A percentile compares a stretch with the other conserved stretches of the same genome.
Conservation (phyloP, 2,888 invertebrate species). For the Lysandra bellargus region DNA sequence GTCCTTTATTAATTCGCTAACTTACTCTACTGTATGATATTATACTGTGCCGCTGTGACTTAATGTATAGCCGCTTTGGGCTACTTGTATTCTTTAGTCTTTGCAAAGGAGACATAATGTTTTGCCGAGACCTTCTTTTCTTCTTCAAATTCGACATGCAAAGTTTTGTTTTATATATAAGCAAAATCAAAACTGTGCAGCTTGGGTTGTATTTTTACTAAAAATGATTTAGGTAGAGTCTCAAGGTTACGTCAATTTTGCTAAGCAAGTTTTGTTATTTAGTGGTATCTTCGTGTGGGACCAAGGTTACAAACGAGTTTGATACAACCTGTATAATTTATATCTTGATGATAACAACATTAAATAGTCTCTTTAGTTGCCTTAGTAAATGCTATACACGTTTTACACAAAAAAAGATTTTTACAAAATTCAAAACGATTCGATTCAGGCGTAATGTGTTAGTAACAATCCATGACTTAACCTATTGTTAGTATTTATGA, state of each 20-base stretch:
- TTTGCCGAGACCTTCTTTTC: background rate
- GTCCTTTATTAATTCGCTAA: too few relatives aligned
- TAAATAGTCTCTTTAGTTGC: background rate
- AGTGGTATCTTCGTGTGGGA: background rate
- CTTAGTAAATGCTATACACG: too few relatives aligned
- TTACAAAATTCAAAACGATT: too few relatives aligned
- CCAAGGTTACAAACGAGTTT: slow-evolving; percentile 6
- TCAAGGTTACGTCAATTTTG: background rate
- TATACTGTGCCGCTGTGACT: background rate
- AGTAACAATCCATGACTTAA: too few relatives aligned
- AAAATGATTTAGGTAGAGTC: background rate
- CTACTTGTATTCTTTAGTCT: slow-evolving; percentile 6
- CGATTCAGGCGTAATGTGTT: too few relatives aligned
- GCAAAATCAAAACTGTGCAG: background rate
- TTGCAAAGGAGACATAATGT: slow-evolving; percentile 10
- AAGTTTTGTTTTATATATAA: background rate
- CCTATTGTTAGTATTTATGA: too few relatives aligned
- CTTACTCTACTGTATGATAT: background rate
- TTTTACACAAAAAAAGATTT: too few relatives aligned
- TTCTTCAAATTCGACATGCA: background rate
- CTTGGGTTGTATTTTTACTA: background rate
- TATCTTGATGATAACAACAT: background rate
- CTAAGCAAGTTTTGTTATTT: background rate
- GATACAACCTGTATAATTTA: background rate
- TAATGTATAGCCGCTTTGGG: background rate